A percentile compares a stretch with the other conserved stretches of the same genome.
Evolutionary conservation across 2,797 vertebrate genomes (phyloP).

Genomic region (Cheirogaleus major): DNA sequence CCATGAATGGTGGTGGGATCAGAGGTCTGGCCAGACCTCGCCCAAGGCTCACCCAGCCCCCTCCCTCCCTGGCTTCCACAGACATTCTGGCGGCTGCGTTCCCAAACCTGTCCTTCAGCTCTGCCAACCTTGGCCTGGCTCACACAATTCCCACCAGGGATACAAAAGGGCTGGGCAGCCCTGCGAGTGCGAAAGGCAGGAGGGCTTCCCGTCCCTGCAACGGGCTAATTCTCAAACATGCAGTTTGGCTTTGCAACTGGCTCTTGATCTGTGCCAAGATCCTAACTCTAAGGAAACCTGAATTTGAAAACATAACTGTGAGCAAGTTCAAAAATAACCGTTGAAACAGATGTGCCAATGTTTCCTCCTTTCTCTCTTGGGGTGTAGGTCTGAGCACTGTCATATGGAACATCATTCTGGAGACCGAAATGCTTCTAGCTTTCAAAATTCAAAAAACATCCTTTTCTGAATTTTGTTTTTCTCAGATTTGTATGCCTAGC

Average conservation of each 20-base stretch:
- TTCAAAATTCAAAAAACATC: constrained; percentile 48
- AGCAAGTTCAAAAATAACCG: constrained; percentile 58
- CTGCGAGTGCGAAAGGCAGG: background rate
- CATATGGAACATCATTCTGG: background rate
- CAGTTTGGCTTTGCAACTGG: constrained; percentile 24
- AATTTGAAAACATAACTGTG: constrained; percentile 56
- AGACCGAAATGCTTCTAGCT: constrained; percentile 37
- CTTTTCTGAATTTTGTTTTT: constrained; percentile 72
- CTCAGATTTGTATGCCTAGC: constrained; percentile 49
- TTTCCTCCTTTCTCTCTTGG: constrained; percentile 16
- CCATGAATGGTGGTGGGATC: background rate
- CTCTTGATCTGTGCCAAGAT: constrained; percentile 46
- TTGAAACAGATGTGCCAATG: background rate
- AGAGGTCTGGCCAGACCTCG: background rate
- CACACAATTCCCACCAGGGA: background rate
- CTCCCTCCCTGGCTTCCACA: background rate
- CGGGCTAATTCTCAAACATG: constrained; percentile 6
- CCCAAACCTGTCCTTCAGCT: background rate
- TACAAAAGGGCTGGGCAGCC: background rate
- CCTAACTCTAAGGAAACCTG: constrained; percentile 58
- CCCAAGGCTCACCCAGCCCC: background rate
- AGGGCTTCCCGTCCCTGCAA: background rate
- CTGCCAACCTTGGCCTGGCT: background rate
- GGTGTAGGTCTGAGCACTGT: constrained; percentile 4
- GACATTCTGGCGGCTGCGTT: background rate